Evolutionary conservation across 1,140 invertebrate species (phyloP), one percentile per base, ranked within the genome.

Genomic region (Plutomurus gul): DNA sequence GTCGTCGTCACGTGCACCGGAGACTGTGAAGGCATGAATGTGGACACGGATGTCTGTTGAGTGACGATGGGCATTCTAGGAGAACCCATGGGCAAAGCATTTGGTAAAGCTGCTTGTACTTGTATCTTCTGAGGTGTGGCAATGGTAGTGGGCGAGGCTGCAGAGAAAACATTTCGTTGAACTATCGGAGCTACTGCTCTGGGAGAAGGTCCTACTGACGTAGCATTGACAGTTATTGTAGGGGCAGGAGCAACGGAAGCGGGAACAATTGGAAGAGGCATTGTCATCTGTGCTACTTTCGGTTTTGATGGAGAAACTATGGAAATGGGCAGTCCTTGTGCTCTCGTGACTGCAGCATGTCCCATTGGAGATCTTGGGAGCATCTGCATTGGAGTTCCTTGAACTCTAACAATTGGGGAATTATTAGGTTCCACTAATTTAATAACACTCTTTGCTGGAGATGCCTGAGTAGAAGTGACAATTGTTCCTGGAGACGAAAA

Each of bases 51-150:
- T 16, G 39, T 43, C 74, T 76, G 43, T 20, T 49, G 43, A 11
- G 73, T 36, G 36, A 18, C 40, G 85, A 85, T 71, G 85, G 70
- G 85, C n/a, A 84, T 84, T 20, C 81, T 60, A 30, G 82, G 60
- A 43, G 83, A 56, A 1, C 16, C 8, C 13, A 27, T 37, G 40
- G 40, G 30, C n/a, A 46, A 27, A 18, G 43, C 25, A 43, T 65
- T 60, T 13, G 43, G 16, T 11, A 22, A 0, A 60, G 33, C 6
- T 1, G 73, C 22, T 18, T 47, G 39, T 46, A 20, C 13, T 25
- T 20, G 37, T 0, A 39, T 39, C 22, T 49, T 39, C 13, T 6
- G 33, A 56, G 30, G 7, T 6, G 51, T 60, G 10, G 78, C n/a
- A 20, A 65, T 16, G 0, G 36, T 65, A 33, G n/a, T 30, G 18